Evolutionary conservation across 2,113 vertebrate species (phyloP).

Genomic region (Clarias batrachus): DNA sequence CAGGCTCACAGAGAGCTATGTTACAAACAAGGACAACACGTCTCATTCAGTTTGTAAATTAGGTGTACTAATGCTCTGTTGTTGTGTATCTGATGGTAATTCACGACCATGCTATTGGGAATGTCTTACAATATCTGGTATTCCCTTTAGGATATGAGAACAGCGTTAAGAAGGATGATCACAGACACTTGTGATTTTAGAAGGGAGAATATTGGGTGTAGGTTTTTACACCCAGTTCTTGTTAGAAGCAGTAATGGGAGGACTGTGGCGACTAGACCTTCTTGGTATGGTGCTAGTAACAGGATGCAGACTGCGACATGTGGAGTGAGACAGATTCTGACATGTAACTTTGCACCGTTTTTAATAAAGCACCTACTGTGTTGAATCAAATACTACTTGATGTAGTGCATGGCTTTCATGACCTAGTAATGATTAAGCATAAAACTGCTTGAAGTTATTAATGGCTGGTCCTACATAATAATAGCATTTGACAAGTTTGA

Average conservation of each 20-base stretch:
- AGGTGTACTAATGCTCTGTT: constrained; percentile 5
- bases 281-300: constrained; percentile 68
- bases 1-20: neutral
- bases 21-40: neutral
- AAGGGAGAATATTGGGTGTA: constrained; percentile 68
- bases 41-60: constrained; percentile 15
- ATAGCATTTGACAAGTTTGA: neutral
- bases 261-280: constrained; percentile 56
- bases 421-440: neutral
- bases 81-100: constrained; percentile 38
- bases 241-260: constrained; percentile 71
- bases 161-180: constrained; percentile 12
- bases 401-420: neutral
- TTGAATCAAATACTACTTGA: neutral
- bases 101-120: constrained; percentile 3
- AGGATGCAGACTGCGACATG: constrained; percentile 55
- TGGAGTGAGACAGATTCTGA: constrained; percentile 47
- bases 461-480: neutral
- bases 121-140: constrained; percentile 23
- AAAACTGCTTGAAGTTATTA: neutral
- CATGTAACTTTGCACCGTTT: neutral
- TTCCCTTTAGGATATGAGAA: constrained; percentile 36
- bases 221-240: constrained; percentile 69
- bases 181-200: constrained; percentile 34
- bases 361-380: neutral